Evolutionary conservation across 2,797 vertebrate genomes (phyloP).

Genomic region (Adrianichthys oophorus): DNA sequence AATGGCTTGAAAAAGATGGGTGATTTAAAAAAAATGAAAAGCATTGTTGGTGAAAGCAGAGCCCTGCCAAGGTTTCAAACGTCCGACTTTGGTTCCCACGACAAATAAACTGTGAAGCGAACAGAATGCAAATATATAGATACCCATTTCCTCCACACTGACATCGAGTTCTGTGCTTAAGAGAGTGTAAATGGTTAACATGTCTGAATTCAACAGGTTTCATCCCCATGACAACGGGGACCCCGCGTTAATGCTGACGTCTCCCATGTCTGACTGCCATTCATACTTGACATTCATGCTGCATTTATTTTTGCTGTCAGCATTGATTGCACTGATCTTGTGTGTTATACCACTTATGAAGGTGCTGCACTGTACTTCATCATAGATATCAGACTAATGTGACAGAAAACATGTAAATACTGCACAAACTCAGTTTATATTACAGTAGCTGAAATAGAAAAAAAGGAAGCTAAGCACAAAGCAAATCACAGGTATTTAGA

Average conservation of each 20-base stretch:
- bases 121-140: conserved; percentile 7
- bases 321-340: conserved; percentile 76
- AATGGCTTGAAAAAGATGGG: conserved; percentile 26
- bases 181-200: conserved; percentile 28
- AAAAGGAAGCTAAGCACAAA: conserved; percentile 58
- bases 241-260: conserved; percentile 27
- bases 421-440: conserved; percentile 90
- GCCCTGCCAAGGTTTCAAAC: conserved; percentile 51
- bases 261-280: conserved; percentile 34
- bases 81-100: conserved; percentile 25
- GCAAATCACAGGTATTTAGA: conserved; percentile 73
- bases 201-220: conserved; percentile 35
- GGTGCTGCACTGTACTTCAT: conserved; percentile 76
- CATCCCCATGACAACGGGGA: conserved; percentile 34
- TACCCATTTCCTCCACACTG: conserved; percentile 25
- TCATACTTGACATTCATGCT: conserved; percentile 61
- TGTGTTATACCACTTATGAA: conserved; percentile 69
- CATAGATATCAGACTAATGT: conserved; percentile 78
- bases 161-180: conserved; percentile 59
- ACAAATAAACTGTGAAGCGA: conserved; percentile 17
- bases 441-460: conserved; percentile 92
- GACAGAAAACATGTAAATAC: conserved; percentile 88
- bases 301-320: conserved; percentile 68
- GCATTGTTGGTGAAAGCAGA: conserved; percentile 43
- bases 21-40: conserved; percentile 22